Base-by-base conservation (phyloP, 2,888 invertebrate species). In the Alsophila aescularia region DNA sequence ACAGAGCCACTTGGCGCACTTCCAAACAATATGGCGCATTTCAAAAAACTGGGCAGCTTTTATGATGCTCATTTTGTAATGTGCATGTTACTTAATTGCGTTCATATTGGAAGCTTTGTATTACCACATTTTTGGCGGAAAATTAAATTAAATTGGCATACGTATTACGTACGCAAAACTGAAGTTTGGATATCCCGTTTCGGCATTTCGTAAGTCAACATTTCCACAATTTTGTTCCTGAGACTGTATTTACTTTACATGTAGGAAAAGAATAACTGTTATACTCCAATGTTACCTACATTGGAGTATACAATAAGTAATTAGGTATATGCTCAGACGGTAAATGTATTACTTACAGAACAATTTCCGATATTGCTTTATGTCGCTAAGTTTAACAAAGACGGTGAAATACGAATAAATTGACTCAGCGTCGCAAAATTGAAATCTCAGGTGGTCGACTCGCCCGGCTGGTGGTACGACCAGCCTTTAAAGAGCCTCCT, bases 361-460 rank as follows among this genome's bases (percentile, higher is more conserved):
- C 60, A 55, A 60, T 62, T 73, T 68, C 62, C 61, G 60, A 70
- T 72, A 70, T 74, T 71, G 70, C 71, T 70, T 75, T 72, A 74
- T 71, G 70, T 72, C 70, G 65, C 70, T 68, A 70, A 77, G 73
- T 78, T 77, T 75, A 78, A 81, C 75, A 80, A 81, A 82, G 79
- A 75, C 67, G 72, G 72, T 73, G 75, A 79, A 81, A 85, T 81
- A 81, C 72, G 81, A 82, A 87, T 84, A 88, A 86, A 87, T 87
- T 85, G 87, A 87, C 86, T 83, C 85, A 79, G 77, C 81, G 81
- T 77, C 79, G 79, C 81, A 77, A 89, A 87, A 90, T 89, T 90
- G 87, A 87, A 90, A 89, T 89, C 88, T 88, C 90, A 89, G 87
- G 88, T 89, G 89, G 85, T 80, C 81, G 78, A 67, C 69, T 69